Evolutionary conservation across 2,113 vertebrate species (phyloP).

Genomic region (Chaetodon auriga): DNA sequence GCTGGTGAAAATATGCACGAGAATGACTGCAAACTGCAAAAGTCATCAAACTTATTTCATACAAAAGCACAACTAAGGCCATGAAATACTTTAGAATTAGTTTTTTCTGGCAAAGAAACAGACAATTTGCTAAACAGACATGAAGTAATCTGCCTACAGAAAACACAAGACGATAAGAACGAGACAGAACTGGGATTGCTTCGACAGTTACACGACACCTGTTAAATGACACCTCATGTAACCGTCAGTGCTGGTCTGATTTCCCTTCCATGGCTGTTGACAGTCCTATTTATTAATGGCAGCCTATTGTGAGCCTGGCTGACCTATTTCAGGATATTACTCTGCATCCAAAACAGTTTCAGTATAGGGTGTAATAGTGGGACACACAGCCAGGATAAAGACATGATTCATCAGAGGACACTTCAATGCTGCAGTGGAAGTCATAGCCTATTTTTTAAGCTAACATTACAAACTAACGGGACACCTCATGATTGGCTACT

Average conservation of each 20-base stretch:
- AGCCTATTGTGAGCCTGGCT: conserved; percentile 64
- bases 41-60: conserved; percentile 12
- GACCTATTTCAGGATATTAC: conserved; percentile 68
- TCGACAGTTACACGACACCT: conserved; percentile 52
- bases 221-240: conserved; percentile 79
- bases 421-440: conserved; percentile 10
- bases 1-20: conserved; percentile 67
- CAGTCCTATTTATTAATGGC: conserved; percentile 78
- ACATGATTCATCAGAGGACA: conserved; percentile 60
- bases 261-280: conserved; percentile 70
- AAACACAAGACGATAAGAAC: conserved; percentile 20
- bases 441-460: conserved; percentile 41
- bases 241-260: conserved; percentile 73
- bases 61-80: conserved; percentile 1
- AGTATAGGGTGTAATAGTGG: conserved; percentile 47
- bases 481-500: conserved; percentile 43
- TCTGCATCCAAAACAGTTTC: conserved; percentile 51
- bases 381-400: conserved; percentile 54
- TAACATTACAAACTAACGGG: conserved; percentile 20
- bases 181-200: conserved; percentile 24
- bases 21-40: conserved; percentile 38
- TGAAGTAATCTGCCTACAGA: conserved; percentile 12
- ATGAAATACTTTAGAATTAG: neutral
- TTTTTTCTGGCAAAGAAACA: neutral
- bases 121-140: neutral